Percentiles rank a stretch among this genome's conserved stretches.
phyloP scores from a whole-genome alignment of 2,888 invertebrate genomes.

The Cantharis flavilabris region DNA sequence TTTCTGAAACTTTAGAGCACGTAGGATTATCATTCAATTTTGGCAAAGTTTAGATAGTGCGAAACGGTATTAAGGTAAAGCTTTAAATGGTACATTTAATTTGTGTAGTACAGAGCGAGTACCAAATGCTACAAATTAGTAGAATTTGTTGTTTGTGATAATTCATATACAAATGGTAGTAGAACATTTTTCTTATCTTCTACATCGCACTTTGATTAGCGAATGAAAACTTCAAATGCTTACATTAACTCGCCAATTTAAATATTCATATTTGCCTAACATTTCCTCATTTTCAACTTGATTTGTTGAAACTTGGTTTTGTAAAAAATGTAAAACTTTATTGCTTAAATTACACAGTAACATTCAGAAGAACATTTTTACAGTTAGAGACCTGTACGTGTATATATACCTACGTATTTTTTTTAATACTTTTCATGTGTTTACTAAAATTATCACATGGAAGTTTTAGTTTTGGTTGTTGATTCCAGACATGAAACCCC shows the following conservation, averaged over 20 bases:
- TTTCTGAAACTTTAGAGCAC: neutral
- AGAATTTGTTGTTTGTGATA: neutral
- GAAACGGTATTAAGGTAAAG: neutral
- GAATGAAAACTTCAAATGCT: neutral
- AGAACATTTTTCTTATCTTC: neutral
- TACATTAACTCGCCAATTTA: neutral
- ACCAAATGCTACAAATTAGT: neutral
- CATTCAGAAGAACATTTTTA: neutral
- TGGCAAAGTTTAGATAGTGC: neutral
- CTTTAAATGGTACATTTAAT: neutral
- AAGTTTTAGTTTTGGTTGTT: slow-evolving; percentile 37
- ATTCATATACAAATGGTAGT: neutral
- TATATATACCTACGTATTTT: slow-evolving; percentile 5
- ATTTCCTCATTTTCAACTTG: neutral
- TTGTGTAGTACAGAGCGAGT: neutral
- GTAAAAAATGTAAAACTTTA: neutral
- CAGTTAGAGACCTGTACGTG: slow-evolving; percentile 27
- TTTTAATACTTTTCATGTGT: slow-evolving; percentile 19
- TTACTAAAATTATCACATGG: slow-evolving; percentile 10
- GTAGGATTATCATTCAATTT: neutral
- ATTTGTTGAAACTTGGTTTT: neutral
- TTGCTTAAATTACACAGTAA: slow-evolving; percentile 2
- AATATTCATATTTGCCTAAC: neutral
- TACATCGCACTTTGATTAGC: neutral
- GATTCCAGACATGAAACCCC: slow-evolving; percentile 83